Evolutionary conservation across 2,888 invertebrate species (phyloP), one percentile per base, ranked within the genome.

Genomic region (Rhaphigaster nebulosa): DNA sequence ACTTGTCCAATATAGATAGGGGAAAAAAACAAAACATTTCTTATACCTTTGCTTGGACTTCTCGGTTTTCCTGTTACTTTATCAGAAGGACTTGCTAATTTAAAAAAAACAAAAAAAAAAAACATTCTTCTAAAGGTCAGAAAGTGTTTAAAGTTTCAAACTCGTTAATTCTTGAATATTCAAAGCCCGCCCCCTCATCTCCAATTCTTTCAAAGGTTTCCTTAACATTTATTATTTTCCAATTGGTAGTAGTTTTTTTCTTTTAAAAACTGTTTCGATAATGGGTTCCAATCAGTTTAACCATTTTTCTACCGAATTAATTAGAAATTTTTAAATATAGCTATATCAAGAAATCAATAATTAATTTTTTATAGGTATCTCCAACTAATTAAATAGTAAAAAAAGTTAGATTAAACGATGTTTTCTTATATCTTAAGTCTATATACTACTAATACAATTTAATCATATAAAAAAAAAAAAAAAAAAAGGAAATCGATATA

Each of bases 81-180:
- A 15, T 15, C 29, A 65, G 13, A 65, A 65, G 29, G 29, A 4
- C 65, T 65, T 65, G 65, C 4, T 65, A 34, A 29, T 65, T 65
- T 65, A 45, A 45, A 45, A 45, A 45, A 29, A 29, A n/a, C n/a
- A n/a, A n/a, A n/a, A n/a, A n/a, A n/a, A n/a, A n/a, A n/a, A 65
- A 65, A 65, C 2, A 34, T 29, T 29, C 65, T 65, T 65, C 15
- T 65, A 34, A 65, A 65, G 65, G 18, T 65, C 65, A 29, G 4
- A 18, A 34, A 34, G 65, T 34, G 65, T 65, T 65, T 34, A 5
- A 65, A 65, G 15, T 65, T 65, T 34, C 29, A 34, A 65, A 65
- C 65, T 65, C 65, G 65, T 65, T 65, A 65, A 65, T 65, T 65
- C 65, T 65, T 65, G 65, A 65, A 65, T 65, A 65, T 65, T 65